Evolutionary conservation across 1,140 invertebrate genomes (phyloP), one percentile per base, ranked within the genome.

Genomic region (Dysdera silvatica): DNA sequence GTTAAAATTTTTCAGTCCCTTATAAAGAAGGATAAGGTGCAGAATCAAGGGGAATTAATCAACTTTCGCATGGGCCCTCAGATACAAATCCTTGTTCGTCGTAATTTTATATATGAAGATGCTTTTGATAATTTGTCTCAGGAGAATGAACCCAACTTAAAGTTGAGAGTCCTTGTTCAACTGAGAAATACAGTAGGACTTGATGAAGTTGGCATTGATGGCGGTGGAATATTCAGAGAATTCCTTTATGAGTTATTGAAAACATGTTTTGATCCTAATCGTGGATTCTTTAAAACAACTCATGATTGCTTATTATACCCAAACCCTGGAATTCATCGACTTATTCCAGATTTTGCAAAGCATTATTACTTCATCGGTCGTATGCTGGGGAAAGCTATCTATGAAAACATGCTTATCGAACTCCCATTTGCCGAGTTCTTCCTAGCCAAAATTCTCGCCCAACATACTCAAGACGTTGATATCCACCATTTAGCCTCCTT

Each of bases 311-410:
- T 91, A 75, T 74, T 98, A 10, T 98, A 98, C 77, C 95, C 95
- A 0, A 98, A 97, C 78, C 95, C 95, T 0, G 87, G 88, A 40
- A 91, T 93, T 10, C 82, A 87, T 63, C 75, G 91, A 20, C 75
- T 98, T 0, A 83, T 91, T 20, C 84, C 87, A 6, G 86, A 96
- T 72, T 95, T 85, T 74, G 82, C 83, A 0, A 85, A 88, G 69
- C 95, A 99, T 78, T 98, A 95, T 74, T 96, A 85, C 75, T 97
- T 98, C 73, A 88, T 98, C 61, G 95, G 95, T 10, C 79, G 94
- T 51, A 90, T 98, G 74, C 76, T 98, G 4, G 95, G 95, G 40
- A 98, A 98, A 85, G 92, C 92, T 0, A 78, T 98, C 18, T 97
- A 95, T 77, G 94, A 98, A 75, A 95, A 95, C 78, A 81, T 97